Base-by-base conservation (phyloP, 2,113 vertebrate species). In the Myxocyprinus asiaticus region DNA sequence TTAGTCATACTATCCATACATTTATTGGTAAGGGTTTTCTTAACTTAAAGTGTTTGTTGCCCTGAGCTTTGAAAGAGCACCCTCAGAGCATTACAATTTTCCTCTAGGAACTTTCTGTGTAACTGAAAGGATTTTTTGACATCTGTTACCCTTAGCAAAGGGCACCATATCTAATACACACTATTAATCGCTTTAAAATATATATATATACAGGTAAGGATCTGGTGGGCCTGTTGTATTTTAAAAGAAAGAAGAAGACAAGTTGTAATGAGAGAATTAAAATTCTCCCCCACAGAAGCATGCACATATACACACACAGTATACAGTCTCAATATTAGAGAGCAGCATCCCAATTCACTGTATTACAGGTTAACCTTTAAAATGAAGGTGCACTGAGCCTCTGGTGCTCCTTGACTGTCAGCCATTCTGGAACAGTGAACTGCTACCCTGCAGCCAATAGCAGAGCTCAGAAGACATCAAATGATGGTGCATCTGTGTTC, bases 301-400 rank as follows among this genome's bases (percentile, higher is more conserved):
- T 11, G 4, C 62, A 53, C 44, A 47, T 12, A 43, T 62, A 55
- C 61, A 64, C 33, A 66, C 12, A 55, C 14, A 9, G 33, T 14
- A 65, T 61, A 65, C 33, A 43, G 8, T 55, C 61, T 76, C 48
- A 4, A 76, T 76, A 76, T 76, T 76, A 76, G 22, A 76, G 73
- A 65, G 74, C 33, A 44, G 14, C 1, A 33, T 33, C 22, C 62
- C 48, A 5, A 44, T 65, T 65, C 62, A 65, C 48, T 65, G 12
- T 66, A 76, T 65, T 76, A 76, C 43, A 65, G 53, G 48, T 15
- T 76, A 76, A 76, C 74, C 74, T 76, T 76, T 76, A 76, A 55
- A 76, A 65, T 10, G 45, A 44, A 47, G 22, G 43, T 44, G 47
- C n/a, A n/a, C 55, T 22, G 72, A 43, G 48, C 48, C 33, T 62